These are phyloP conservation scores for Stylophora pistillata DNA, from an alignment of 64 coral and sea anemone genomes.

Conservation along the genomic window DNA sequence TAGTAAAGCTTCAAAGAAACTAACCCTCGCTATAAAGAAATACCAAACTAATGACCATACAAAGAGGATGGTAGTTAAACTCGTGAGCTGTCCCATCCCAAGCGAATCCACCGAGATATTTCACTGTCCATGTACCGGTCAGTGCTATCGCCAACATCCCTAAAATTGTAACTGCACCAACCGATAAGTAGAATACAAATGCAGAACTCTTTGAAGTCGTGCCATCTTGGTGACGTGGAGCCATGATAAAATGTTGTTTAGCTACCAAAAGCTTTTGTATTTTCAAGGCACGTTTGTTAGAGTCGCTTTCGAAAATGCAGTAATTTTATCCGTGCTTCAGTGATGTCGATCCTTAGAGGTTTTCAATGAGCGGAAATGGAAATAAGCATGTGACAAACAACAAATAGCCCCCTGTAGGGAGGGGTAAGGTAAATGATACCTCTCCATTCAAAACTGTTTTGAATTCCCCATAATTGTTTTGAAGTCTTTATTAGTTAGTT, in stretches of 20 bases:
- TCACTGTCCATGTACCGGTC: constrained; percentile 89
- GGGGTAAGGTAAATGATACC: too few species aligned
- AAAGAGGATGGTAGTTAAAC: constrained; percentile 98
- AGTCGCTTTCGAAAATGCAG: too few species aligned
- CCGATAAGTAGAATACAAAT: constrained; percentile 57
- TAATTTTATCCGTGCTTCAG: too few species aligned
- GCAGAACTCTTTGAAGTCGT: constrained; percentile 25
- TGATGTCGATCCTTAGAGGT: too few species aligned
- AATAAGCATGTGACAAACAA: too few species aligned
- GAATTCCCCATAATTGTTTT: too few species aligned
- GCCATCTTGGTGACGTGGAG: background rate
- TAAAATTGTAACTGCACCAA: constrained; percentile 71
- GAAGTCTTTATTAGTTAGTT: too few species aligned
- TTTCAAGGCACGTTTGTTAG: too few species aligned
- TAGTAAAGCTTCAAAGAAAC: background rate
- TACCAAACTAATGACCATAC: constrained; percentile 92
- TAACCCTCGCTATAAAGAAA: constrained; percentile 94
- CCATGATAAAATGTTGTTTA: background rate
- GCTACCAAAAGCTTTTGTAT: background rate
- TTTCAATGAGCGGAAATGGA: too few species aligned
- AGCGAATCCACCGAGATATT: constrained; percentile 92
- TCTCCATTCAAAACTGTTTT: too few species aligned
- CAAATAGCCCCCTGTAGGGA: too few species aligned
- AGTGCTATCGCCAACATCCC: constrained; percentile 77
- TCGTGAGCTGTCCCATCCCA: constrained; percentile 87